Percentiles rank a stretch among this genome's conserved stretches.
phyloP scores from a whole-genome alignment of 1,140 invertebrate species.

The Apis florea region DNA sequence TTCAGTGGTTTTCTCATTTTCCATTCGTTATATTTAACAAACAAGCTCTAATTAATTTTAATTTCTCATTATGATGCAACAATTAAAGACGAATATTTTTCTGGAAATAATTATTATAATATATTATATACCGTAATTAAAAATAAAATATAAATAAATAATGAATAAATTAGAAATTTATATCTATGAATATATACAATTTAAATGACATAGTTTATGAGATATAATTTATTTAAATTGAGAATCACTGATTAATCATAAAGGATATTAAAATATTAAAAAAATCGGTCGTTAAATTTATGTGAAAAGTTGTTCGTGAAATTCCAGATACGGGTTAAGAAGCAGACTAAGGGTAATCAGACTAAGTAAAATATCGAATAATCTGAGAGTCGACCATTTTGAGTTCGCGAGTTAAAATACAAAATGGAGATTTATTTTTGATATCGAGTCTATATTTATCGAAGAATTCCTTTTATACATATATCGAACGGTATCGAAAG shows the following conservation, averaged over 20 bases:
- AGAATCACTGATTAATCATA: neutral
- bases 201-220: too few relatives aligned
- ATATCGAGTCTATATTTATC: neutral
- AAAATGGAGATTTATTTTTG: neutral
- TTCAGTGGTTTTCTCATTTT: too few relatives aligned
- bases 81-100: too few relatives aligned
- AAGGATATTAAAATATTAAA: neutral
- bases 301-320: neutral
- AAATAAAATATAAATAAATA: too few relatives aligned
- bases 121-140: too few relatives aligned
- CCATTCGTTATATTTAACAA: too few relatives aligned
- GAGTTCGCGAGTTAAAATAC: neutral
- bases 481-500: too few relatives aligned
- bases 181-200: too few relatives aligned
- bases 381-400: neutral
- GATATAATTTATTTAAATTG: neutral
- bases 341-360: slow-evolving; percentile 4
- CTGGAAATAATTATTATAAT: too few relatives aligned
- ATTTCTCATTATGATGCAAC: too few relatives aligned
- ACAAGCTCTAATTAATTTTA: too few relatives aligned
- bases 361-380: neutral
- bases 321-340: slow-evolving; percentile 26
- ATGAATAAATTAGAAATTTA: too few relatives aligned
- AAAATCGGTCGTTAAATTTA: neutral
- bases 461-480: neutral